Evolutionary conservation across 2,888 invertebrate genomes (phyloP).

Genomic region (Tachina grossa): DNA sequence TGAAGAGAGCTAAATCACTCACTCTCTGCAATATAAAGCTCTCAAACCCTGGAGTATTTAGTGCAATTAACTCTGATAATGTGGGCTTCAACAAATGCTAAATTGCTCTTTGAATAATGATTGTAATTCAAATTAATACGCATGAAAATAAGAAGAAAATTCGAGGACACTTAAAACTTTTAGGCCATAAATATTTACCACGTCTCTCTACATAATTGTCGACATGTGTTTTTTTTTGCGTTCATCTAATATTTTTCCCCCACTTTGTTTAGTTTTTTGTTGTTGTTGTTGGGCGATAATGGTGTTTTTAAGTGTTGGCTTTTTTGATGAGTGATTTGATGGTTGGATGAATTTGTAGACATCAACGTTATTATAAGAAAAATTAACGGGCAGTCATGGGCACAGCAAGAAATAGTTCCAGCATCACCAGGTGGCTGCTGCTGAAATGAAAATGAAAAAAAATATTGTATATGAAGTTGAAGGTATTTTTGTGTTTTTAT

Average conservation of each 20-base stretch:
- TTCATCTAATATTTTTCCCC: neutral
- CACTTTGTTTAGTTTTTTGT: neutral
- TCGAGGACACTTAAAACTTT: constrained; percentile 22
- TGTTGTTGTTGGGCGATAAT: neutral
- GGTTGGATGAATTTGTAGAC: constrained; percentile 35
- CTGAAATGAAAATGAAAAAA: neutral
- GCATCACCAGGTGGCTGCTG: constrained; percentile 25
- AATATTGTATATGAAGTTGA: neutral
- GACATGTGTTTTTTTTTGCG: constrained; percentile 52
- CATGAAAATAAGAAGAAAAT: neutral
- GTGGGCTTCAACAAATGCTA: neutral
- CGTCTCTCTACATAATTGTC: constrained; percentile 40
- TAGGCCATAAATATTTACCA: constrained; percentile 42
- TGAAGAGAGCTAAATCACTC: too few species aligned
- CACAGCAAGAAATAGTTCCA: constrained; percentile 13
- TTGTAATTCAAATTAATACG: neutral
- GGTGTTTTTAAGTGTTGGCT: neutral
- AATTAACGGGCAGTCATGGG: constrained; percentile 23
- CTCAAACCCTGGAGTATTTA: too few species aligned
- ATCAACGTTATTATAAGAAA: constrained; percentile 33
- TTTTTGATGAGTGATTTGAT: constrained; percentile 27
- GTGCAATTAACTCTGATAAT: too few species aligned
- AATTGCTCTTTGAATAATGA: neutral
- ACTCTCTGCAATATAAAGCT: too few species aligned
- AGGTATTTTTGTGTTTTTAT: neutral